These are phyloP conservation scores for Ceratosolen solmsi DNA, from an alignment of 1,140 invertebrate genomes.

Conservation along the genomic window DNA sequence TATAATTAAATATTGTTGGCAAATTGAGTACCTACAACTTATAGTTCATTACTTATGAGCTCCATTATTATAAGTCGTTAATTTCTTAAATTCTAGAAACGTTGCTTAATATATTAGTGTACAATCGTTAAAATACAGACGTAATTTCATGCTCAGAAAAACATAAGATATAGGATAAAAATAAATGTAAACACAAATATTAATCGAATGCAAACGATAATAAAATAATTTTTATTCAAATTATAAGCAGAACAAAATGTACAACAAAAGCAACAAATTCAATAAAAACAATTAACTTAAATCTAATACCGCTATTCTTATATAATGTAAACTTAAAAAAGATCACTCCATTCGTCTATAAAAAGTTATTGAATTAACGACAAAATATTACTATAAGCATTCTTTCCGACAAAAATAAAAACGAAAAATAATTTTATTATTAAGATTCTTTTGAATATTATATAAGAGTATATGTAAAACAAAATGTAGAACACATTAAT, in stretches of 20 bases:
- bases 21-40: background rate
- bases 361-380: background rate
- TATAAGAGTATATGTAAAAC: constrained; percentile 26
- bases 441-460: background rate
- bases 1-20: background rate
- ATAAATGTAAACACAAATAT: constrained; percentile 28
- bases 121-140: background rate
- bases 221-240: constrained; percentile 38
- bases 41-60: background rate
- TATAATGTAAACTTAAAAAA: background rate
- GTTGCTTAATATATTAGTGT: background rate
- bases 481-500: constrained; percentile 29
- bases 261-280: constrained; percentile 28
- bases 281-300: background rate
- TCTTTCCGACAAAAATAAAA: background rate
- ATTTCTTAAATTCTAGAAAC: background rate
- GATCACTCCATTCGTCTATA: background rate
- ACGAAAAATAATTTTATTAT: constrained; percentile 31
- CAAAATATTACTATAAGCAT: constrained; percentile 13
- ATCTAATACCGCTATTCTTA: background rate
- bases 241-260: constrained; percentile 33
- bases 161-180: constrained; percentile 34
- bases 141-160: constrained; percentile 26
- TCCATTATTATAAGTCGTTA: background rate
- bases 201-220: constrained; percentile 25